Evolutionary conservation across 2,113 vertebrate genomes (phyloP), one percentile per base, ranked within the genome.

Genomic region (Tenrec ecaudatus): DNA sequence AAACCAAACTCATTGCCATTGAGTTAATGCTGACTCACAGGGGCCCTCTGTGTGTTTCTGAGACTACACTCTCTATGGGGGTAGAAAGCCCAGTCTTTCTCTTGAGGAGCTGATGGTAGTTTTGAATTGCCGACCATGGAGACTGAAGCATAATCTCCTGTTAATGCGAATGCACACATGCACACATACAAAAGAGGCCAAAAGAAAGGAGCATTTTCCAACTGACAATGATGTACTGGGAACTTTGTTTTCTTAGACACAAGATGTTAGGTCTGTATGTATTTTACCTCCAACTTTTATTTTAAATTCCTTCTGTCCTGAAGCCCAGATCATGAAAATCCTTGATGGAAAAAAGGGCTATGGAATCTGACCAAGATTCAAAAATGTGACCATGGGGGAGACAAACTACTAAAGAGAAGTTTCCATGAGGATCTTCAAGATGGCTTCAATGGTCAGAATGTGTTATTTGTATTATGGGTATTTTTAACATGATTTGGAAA

Each of bases 401-500:
- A 57, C 4, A 62, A 86, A 93, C 76, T 29, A 57, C 20, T 25
- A 53, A 57, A n/a, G 0, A 82, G 27, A 68, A 57, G 5, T 66
- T 76, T 80, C 9, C n/a, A 8, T 62, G 12, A 19, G 60, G 16
- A 81, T 87, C 33, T 77, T 81, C 25, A 88, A 93, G 76, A 82
- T 71, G n/a, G 22, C 36, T 82, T 90, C 38, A 77, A 53, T 23
- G 2, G 73, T 53, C 4, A 79, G 60, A 93, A 76, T 60, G 76
- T 22, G 19, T 62, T 19, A 87, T 69, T 84, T 81, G 36, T 36
- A 66, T 60, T 86, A 77, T 25, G 29, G 27, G 33, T 29, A 88
- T 82, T 93, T 94, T 93, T 88, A 76, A 58, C 6, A 38, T 31
- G 11, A 7, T 73, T 89, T 90, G 25, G 47, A 76, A 92, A 88